Percentiles rank a stretch among this genome's conserved stretches.
Conservation (phyloP, 2,797 vertebrate species). For the Cossypha niveicapilla region DNA sequence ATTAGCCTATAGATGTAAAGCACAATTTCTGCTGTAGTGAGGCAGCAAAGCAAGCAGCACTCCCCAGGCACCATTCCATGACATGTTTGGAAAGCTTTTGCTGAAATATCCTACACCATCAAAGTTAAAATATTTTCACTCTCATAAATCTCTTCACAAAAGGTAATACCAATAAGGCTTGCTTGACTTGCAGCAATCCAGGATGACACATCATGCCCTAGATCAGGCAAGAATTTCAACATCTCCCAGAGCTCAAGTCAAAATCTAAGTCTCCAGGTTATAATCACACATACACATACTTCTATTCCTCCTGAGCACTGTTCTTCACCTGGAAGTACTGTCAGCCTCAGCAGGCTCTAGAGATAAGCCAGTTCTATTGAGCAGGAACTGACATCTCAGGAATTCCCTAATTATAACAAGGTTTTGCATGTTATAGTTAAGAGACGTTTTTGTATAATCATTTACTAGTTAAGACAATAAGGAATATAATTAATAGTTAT, state of each 20-base stretch:
- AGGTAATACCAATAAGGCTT: neutral
- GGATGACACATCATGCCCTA: neutral
- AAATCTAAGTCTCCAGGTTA: neutral
- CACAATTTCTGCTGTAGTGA: neutral
- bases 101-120: neutral
- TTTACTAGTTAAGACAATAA: slow-evolving; percentile 23
- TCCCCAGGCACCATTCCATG: neutral
- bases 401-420: slow-evolving; percentile 29
- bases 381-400: neutral
- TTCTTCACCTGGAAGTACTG: neutral
- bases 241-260: slow-evolving; percentile 30
- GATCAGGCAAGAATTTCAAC: slow-evolving; percentile 6
- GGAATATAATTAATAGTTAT: slow-evolving; percentile 54
- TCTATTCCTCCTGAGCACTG: neutral
- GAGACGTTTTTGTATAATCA: slow-evolving; percentile 24
- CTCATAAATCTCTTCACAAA: neutral
- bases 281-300: neutral
- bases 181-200: slow-evolving; percentile 16
- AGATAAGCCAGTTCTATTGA: neutral
- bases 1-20: neutral
- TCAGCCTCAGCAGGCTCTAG: neutral
- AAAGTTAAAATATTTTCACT: slow-evolving; percentile 17
- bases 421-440: slow-evolving; percentile 17
- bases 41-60: neutral
- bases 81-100: neutral